Conservation (phyloP, 2,797 vertebrate species). For the Sphaeramia orbicularis region DNA sequence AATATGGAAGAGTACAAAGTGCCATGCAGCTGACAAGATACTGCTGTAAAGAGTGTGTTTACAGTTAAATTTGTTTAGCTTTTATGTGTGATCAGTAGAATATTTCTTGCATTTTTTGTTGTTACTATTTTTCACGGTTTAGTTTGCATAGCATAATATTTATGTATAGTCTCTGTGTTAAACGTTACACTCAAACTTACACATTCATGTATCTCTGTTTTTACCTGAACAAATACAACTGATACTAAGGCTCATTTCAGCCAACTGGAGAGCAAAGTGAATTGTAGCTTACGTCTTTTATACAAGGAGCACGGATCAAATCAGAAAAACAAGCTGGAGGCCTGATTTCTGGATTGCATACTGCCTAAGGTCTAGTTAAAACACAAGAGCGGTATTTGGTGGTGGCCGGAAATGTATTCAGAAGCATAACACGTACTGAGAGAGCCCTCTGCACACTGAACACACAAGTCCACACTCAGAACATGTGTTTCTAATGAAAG, state of each 20-base stretch:
- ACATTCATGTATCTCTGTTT: not conserved
- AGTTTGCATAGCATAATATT: not conserved
- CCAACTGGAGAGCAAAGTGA: conserved; percentile 14
- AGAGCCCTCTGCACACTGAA: conserved; percentile 47
- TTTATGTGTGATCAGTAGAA: too few species aligned
- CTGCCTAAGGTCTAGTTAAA: conserved; percentile 43
- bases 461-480: conserved; percentile 35
- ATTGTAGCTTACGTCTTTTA: conserved; percentile 5
- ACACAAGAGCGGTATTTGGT: conserved; percentile 48
- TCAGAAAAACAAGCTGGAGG: conserved; percentile 15
- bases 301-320: conserved; percentile 1
- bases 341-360: conserved; percentile 13
- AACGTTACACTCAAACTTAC: not conserved
- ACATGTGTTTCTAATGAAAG: conserved; percentile 83
- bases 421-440: conserved; percentile 76
- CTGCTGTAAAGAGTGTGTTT: too few species aligned
- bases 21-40: too few species aligned
- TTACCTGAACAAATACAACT: not conserved
- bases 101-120: too few species aligned
- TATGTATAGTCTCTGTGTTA: not conserved
- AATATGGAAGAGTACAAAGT: not conserved
- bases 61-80: too few species aligned
- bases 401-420: conserved; percentile 80
- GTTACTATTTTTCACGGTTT: too few species aligned
- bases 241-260: conserved; percentile 6